These are phyloP conservation scores for Melinaea marsaeus DNA, from an alignment of 2,888 invertebrate species.

Conservation along the genomic window DNA sequence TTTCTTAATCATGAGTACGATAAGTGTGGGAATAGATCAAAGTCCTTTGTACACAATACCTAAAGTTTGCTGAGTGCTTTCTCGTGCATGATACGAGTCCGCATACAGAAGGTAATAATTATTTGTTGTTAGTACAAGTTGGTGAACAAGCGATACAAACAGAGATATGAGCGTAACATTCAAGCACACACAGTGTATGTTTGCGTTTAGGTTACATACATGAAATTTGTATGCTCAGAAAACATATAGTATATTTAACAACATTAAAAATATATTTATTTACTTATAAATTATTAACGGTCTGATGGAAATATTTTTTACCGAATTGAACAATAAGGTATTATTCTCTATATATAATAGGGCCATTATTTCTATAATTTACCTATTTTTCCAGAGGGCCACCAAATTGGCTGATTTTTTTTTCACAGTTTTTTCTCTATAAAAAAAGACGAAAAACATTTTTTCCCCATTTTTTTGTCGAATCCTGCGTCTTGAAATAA, in stretches of 20 bases:
- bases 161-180: conserved; percentile 25
- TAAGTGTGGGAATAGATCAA: neutral
- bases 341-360: too few relatives aligned
- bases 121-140: conserved; percentile 30
- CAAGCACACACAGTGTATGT: conserved; percentile 24
- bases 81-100: conserved; percentile 25
- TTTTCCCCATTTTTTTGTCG: too few relatives aligned
- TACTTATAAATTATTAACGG: too few relatives aligned
- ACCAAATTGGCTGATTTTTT: too few relatives aligned
- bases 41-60: conserved; percentile 22
- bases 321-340: too few relatives aligned
- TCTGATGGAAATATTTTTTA: too few relatives aligned
- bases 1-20: conserved; percentile 1
- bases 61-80: conserved; percentile 23
- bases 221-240: conserved; percentile 16
- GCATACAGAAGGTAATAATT: conserved; percentile 30
- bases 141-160: conserved; percentile 20
- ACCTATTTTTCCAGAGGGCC: too few relatives aligned
- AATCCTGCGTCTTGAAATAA: too few relatives aligned
- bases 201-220: conserved; percentile 17
- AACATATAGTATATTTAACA: neutral
- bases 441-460: too few relatives aligned
- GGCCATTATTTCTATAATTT: too few relatives aligned
- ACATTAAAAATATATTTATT: neutral
- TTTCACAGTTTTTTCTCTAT: too few relatives aligned